Percentiles rank a stretch among this genome's conserved stretches.
These are phyloP conservation scores for Pegea sp. DNA, from an alignment of 23 tunicate genomes.

Conservation along the genomic window DNA sequence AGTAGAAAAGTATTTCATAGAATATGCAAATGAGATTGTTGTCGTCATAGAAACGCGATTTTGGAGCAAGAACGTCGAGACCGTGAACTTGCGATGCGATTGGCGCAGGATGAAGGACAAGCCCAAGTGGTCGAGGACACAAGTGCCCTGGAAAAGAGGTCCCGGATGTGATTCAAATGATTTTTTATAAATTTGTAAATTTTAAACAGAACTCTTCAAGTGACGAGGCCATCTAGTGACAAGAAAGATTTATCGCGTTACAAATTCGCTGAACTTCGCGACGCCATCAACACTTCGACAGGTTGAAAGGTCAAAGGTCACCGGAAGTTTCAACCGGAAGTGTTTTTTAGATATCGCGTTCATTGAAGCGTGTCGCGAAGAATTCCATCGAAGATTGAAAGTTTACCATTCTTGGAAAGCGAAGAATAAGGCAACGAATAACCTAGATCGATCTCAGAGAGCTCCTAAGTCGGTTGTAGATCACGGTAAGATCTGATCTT, in stretches of 20 bases:
- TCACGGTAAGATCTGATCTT: conserved; percentile 22
- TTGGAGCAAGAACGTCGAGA: conserved; percentile 84
- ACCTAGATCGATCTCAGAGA: conserved; percentile 10
- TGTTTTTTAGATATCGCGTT: conserved; percentile 36
- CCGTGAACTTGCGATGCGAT: conserved; percentile 75
- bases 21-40: not conserved
- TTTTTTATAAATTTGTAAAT: not conserved
- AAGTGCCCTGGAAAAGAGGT: too few relatives aligned
- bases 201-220: not conserved
- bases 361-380: conserved; percentile 81
- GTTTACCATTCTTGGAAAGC: conserved; percentile 93
- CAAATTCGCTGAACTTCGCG: conserved; percentile 83
- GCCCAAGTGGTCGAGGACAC: conserved; percentile 65
- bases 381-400: conserved; percentile 83
- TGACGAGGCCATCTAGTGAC: not conserved
- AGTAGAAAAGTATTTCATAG: conserved; percentile 6
- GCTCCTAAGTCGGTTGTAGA: conserved; percentile 47
- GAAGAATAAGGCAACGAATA: conserved; percentile 52
- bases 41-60: conserved; percentile 15
- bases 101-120: conserved; percentile 75
- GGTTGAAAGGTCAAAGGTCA: too few relatives aligned
- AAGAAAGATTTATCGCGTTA: conserved; percentile 58
- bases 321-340: too few relatives aligned
- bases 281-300: conserved; percentile 88
- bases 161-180: too few relatives aligned